Percentiles rank a stretch among this genome's conserved stretches.
These are phyloP conservation scores for Drosophila nebulosa DNA, from an alignment of 1,140 invertebrate species.

Conservation along the genomic window DNA sequence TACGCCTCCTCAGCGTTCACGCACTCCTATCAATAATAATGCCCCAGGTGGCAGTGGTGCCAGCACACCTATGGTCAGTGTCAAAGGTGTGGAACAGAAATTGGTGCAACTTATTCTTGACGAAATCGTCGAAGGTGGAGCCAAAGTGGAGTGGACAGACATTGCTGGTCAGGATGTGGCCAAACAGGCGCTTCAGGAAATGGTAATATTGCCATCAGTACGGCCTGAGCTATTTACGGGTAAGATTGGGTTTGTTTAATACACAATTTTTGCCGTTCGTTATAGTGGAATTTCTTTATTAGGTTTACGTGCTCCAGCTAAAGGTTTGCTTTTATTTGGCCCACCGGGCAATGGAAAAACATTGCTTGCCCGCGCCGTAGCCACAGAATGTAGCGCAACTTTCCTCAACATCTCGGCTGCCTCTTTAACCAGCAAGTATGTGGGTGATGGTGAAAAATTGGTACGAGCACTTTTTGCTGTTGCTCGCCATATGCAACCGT, in stretches of 20 bases:
- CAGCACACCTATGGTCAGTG: slow-evolving; percentile 81
- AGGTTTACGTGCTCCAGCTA: slow-evolving; percentile 87
- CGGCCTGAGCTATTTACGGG: slow-evolving; percentile 97
- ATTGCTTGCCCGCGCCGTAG: slow-evolving; percentile 93
- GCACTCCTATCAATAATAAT: slow-evolving; percentile 78
- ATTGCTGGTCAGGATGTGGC: slow-evolving; percentile 94
- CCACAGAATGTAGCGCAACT: slow-evolving; percentile 94
- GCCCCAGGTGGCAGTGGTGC: slow-evolving; percentile 80
- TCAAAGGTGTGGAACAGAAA: slow-evolving; percentile 93
- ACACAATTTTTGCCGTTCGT: neutral
- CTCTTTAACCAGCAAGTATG: slow-evolving; percentile 98
- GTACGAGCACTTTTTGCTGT: slow-evolving; percentile 97
- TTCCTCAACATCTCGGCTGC: slow-evolving; percentile 99
- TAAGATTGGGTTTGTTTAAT: slow-evolving; percentile 75
- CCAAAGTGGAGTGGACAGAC: slow-evolving; percentile 94
- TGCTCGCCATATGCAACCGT: slow-evolving; percentile 94
- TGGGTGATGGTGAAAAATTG: slow-evolving; percentile 98
- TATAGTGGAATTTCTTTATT: neutral
- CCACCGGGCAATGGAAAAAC: slow-evolving; percentile 94
- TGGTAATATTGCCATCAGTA: slow-evolving; percentile 97
- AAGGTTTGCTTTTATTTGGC: slow-evolving; percentile 96
- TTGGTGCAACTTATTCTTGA: slow-evolving; percentile 90
- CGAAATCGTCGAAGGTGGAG: slow-evolving; percentile 89
- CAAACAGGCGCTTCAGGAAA: slow-evolving; percentile 98
- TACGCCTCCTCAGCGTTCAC: slow-evolving; percentile 73